These are phyloP conservation scores for Micromussa lordhowensis DNA, from an alignment of 92 coral and sea anemone species.

Conservation along the genomic window DNA sequence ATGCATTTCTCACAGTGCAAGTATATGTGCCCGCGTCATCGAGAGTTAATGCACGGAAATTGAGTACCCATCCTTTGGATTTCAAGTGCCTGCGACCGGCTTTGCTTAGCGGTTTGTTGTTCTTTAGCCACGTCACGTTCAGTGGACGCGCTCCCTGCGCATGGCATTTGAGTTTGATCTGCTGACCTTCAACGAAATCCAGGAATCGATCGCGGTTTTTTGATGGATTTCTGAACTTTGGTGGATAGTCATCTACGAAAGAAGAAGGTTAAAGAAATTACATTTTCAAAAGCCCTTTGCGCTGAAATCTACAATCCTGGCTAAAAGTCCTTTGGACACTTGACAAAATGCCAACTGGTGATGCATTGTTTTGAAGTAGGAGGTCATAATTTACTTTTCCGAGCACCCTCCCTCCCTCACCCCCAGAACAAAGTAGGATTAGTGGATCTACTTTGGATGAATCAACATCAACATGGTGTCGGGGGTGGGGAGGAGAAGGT, in stretches of 20 bases:
- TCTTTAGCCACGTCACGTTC: constrained; percentile 66
- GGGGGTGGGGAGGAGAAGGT: too few relatives aligned
- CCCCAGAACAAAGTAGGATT: too few relatives aligned
- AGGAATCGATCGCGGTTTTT: constrained; percentile 4
- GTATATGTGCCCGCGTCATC: constrained; percentile 69
- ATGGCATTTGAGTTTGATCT: constrained; percentile 68
- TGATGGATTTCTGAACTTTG: constrained; percentile 44
- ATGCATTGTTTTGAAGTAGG: too few relatives aligned
- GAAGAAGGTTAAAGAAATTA: background rate
- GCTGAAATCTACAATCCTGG: too few relatives aligned
- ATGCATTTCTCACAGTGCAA: constrained; percentile 71
- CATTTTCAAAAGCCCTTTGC: too few relatives aligned
- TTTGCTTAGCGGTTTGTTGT: constrained; percentile 35
- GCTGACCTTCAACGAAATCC: constrained; percentile 44
- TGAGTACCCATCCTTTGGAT: constrained; percentile 64
- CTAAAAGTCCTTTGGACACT: too few relatives aligned
- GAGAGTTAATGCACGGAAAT: constrained; percentile 46
- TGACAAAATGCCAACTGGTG: too few relatives aligned
- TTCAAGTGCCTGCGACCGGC: constrained; percentile 34
- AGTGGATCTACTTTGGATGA: too few relatives aligned
- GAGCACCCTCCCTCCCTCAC: too few relatives aligned
- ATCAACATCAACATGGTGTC: too few relatives aligned
- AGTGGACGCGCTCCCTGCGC: constrained; percentile 69
- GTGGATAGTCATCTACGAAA: constrained; percentile 50
- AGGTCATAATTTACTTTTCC: too few relatives aligned